Evolutionary conservation across 2,797 vertebrate genomes (phyloP).

Genomic region (Antrozous pallidus): DNA sequence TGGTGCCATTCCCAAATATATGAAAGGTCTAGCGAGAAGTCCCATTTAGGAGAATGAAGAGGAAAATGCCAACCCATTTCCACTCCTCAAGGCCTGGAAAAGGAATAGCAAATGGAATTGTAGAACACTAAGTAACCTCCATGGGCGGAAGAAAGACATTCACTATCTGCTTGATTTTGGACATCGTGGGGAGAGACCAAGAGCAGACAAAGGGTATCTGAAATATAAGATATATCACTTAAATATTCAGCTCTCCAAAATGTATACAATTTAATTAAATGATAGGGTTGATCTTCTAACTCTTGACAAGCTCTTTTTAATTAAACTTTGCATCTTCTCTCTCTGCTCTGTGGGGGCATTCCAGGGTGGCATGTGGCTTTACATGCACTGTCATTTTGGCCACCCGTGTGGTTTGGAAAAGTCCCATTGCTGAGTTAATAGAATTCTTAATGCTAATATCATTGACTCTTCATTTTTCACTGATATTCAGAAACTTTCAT

Average conservation of each 20-base stretch:
- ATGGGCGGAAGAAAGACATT: not conserved
- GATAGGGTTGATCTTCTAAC: slow-evolving; percentile 25
- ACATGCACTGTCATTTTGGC: slow-evolving; percentile 21
- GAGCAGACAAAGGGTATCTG: not conserved
- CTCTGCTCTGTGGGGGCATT: not conserved
- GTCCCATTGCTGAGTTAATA: slow-evolving; percentile 40
- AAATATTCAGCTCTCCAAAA: slow-evolving; percentile 28
- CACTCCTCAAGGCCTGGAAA: not conserved
- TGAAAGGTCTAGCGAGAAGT: not conserved
- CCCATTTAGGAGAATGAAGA: not conserved
- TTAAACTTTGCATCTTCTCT: slow-evolving; percentile 57
- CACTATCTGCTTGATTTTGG: not conserved
- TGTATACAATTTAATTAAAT: slow-evolving; percentile 59
- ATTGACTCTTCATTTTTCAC: slow-evolving; percentile 16
- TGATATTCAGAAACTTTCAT: slow-evolving; percentile 23
- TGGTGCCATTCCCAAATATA: not conserved
- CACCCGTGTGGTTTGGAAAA: slow-evolving; percentile 41
- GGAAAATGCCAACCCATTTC: not conserved
- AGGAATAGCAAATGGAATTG: not conserved
- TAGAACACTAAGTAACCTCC: not conserved
- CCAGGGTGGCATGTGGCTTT: slow-evolving; percentile 32
- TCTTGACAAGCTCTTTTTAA: slow-evolving; percentile 50
- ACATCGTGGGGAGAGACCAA: not conserved
- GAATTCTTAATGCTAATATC: slow-evolving; percentile 36
- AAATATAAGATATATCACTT: slow-evolving; percentile 22